Evolutionary conservation across 2,888 invertebrate genomes (phyloP).

Genomic region (Drosophila anomalata): DNA sequence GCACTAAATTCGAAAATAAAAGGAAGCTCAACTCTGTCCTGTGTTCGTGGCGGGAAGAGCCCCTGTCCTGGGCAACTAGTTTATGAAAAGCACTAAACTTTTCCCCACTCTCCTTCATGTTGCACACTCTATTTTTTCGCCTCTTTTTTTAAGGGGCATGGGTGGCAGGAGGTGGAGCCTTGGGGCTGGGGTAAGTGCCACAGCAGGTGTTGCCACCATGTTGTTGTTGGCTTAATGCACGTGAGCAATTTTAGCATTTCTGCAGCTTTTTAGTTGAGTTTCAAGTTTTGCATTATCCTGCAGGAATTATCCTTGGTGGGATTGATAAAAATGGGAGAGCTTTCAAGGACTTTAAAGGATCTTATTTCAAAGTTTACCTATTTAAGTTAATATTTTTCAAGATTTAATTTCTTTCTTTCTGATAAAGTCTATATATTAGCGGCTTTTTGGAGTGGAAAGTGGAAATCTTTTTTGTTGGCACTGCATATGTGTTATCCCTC

Average conservation of each 20-base stretch:
- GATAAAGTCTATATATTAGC: background rate
- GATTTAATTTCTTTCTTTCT: background rate
- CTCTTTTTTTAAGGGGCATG: background rate
- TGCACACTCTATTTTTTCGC: constrained; percentile 40
- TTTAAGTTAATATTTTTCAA: background rate
- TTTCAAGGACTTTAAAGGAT: background rate
- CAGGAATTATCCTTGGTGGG: background rate
- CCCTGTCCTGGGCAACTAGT: constrained; percentile 50
- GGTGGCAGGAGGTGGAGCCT: background rate
- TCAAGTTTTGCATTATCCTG: constrained; percentile 4
- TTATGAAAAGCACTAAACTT: constrained; percentile 71
- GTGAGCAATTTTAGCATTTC: constrained; percentile 35
- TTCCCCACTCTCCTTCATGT: constrained; percentile 46
- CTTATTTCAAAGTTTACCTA: background rate
- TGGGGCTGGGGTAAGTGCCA: constrained; percentile 10
- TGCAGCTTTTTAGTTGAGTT: constrained; percentile 5
- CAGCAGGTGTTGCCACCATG: constrained; percentile 60
- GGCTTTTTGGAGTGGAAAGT: constrained; percentile 3
- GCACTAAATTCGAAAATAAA: constrained; percentile 65
- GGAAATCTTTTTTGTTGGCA: constrained; percentile 18
- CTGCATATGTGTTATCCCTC: background rate
- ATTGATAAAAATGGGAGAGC: background rate
- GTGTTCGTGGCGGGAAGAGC: constrained; percentile 3
- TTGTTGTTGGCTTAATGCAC: constrained; percentile 35
- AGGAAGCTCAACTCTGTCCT: constrained; percentile 30